phyloP scores from a whole-genome alignment of 2,113 vertebrate genomes.

The Solenodon paradoxus region DNA sequence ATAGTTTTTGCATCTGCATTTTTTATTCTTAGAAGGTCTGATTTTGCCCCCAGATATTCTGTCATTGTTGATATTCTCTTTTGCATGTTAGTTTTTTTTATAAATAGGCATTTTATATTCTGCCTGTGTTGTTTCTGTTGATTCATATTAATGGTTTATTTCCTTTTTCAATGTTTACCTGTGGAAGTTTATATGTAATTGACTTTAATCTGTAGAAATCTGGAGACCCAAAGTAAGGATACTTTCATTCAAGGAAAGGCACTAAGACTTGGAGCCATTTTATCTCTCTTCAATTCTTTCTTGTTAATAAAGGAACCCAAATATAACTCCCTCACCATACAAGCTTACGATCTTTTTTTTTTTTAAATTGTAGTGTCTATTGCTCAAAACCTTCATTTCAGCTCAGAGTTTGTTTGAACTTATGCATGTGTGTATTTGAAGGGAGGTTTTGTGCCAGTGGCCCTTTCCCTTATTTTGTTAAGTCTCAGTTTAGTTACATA shows the following conservation, averaged over 20 bases:
- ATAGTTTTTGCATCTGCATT: background rate
- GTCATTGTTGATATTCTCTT: background rate
- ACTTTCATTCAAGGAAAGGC: background rate
- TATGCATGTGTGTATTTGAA: background rate
- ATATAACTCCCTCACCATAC: background rate
- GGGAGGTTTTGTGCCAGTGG: background rate
- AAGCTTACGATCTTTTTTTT: background rate
- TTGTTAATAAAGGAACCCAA: background rate
- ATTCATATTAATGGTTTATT: background rate
- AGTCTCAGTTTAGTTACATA: too few relatives aligned
- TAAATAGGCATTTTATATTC: background rate
- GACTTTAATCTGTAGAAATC: background rate
- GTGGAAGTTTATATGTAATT: background rate
- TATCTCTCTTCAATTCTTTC: background rate
- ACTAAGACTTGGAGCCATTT: background rate
- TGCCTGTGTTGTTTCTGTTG: background rate
- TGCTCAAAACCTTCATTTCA: conserved; percentile 10
- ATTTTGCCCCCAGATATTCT: background rate
- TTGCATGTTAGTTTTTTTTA: background rate
- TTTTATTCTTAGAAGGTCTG: background rate
- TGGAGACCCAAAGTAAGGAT: background rate
- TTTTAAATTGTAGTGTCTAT: background rate
- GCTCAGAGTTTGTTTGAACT: background rate
- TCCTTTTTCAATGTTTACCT: background rate
- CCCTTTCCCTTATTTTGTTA: background rate